A percentile compares a stretch with the other conserved stretches of the same genome.
These are phyloP conservation scores for Crypturellus undulatus DNA, from an alignment of 2,113 vertebrate species.

Conservation along the genomic window DNA sequence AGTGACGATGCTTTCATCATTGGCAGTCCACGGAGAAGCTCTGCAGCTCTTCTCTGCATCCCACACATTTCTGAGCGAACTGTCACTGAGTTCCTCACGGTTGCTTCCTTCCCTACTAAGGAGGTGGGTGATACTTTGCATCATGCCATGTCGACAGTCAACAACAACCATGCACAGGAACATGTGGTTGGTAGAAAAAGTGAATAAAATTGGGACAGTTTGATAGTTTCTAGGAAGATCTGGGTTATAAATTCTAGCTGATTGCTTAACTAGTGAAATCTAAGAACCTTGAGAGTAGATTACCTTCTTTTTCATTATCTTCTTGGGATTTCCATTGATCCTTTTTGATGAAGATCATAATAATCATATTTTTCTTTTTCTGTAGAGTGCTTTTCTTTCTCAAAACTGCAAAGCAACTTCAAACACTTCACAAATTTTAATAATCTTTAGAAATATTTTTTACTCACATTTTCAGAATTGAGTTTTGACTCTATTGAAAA, in stretches of 20 bases:
- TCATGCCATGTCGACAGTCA: background rate
- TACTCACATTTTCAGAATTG: background rate
- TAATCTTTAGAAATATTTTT: background rate
- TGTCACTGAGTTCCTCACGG: fast-evolving
- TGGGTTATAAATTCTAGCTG: background rate
- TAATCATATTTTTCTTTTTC: background rate
- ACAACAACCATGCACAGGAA: background rate
- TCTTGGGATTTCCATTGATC: background rate
- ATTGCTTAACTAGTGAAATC: background rate
- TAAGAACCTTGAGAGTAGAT: background rate
- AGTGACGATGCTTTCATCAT: background rate
- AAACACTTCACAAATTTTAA: background rate
- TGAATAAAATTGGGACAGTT: background rate
- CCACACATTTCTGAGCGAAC: background rate
- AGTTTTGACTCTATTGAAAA: background rate
- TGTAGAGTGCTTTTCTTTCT: background rate
- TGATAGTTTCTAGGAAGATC: background rate
- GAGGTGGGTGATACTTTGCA: background rate
- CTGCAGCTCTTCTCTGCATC: background rate
- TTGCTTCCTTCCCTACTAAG: background rate
- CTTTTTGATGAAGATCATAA: background rate
- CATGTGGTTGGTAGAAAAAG: background rate
- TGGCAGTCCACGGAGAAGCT: background rate
- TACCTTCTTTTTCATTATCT: background rate
- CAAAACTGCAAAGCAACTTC: background rate